Evolutionary conservation across 2,888 invertebrate species (phyloP), one percentile per base, ranked within the genome.

Genomic region (Torymus auratus): DNA sequence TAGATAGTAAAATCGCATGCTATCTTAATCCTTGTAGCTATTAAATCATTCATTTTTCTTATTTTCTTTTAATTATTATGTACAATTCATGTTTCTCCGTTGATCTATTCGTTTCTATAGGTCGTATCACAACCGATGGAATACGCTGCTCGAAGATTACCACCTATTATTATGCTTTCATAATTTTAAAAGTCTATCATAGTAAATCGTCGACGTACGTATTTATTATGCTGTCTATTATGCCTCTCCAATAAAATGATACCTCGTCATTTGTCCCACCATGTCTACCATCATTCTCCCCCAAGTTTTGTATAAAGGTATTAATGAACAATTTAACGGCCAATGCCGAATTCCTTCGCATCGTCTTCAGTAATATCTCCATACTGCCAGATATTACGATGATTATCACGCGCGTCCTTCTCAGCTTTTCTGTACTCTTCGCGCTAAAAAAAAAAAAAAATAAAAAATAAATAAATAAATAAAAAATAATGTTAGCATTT

Each of bases 311-410:
- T 68, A 50, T 78, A 83, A 78, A 83, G 70, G 65, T 82, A 78
- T 81, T 80, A 80, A 78, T 62, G 60, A 82, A 80, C 68, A 81
- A 67, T 83, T 86, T 86, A 85, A 83, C 86, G 87, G 67, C 83
- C 83, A 75, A 83, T 71, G 78, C 84, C 84, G 67, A 83, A 83
- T 71, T 86, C 86, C 55, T 86, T 85, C 58, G 84, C 96, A 91
- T 98, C 98, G 88, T 97, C 98, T 84, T 96, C 97, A 82, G 96
- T 96, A 92, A 99, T 97, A 91, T 99, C 99, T n/a, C 99, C 99
- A 90, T 99, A 99, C 89, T 96, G 95, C 99, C 99, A 99, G 87
- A 99, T 95, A 91, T 96, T 96, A 87, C 95, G 93, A 91, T 97
- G 97, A 85, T 95, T 94, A 87, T 94, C 94, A 92, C 96, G 96